phyloP scores from a whole-genome alignment of 2,888 invertebrate species.

The Altica lythri region DNA sequence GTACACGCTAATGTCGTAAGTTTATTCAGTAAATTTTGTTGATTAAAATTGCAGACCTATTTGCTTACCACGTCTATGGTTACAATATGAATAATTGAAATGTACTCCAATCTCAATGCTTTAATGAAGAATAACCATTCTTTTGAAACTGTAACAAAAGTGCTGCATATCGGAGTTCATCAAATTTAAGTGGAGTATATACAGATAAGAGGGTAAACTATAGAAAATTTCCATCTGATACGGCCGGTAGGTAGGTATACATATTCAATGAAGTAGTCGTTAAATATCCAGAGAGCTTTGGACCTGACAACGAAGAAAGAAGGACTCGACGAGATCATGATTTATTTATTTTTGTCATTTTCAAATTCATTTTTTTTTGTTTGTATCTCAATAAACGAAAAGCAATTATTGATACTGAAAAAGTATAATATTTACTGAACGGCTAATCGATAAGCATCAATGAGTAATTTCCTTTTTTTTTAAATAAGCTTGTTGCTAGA shows the following conservation, averaged over 20 bases:
- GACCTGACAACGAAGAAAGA: background rate
- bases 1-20: too few species aligned
- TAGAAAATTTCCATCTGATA: conserved; percentile 28
- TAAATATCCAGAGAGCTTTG: conserved; percentile 23
- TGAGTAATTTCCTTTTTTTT: too few species aligned
- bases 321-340: conserved; percentile 11
- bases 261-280: conserved; percentile 31
- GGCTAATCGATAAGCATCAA: too few species aligned
- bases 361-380: background rate
- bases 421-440: too few species aligned
- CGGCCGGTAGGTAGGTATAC: conserved; percentile 24
- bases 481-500: too few species aligned
- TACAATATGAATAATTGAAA: conserved; percentile 21
- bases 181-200: conserved; percentile 23
- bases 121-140: conserved; percentile 11
- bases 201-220: conserved; percentile 25
- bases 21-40: too few species aligned
- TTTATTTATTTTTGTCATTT: conserved; percentile 20
- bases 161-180: conserved; percentile 22
- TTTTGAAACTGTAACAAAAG: conserved; percentile 15
- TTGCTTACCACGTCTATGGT: too few species aligned
- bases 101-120: conserved; percentile 15
- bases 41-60: too few species aligned
- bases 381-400: too few species aligned
- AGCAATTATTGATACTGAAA: too few species aligned